Evolutionary conservation across 2,113 vertebrate species (phyloP).

Genomic region (Oncorhynchus gorbuscha): DNA sequence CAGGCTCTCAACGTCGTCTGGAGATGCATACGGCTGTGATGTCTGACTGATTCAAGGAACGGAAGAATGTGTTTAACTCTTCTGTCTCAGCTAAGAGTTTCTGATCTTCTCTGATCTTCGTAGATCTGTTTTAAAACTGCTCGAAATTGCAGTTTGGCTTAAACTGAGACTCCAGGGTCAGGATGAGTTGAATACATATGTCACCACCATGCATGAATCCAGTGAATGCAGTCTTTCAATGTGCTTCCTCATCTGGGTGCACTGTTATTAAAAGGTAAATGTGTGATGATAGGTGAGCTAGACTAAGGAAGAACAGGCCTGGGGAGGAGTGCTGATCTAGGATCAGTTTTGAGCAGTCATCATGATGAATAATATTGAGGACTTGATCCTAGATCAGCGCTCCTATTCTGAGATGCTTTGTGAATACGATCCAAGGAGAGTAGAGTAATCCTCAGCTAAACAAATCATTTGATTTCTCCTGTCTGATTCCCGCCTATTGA

Average conservation of each 20-base stretch:
- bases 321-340: conserved; percentile 13
- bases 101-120: too few relatives aligned
- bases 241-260: too few relatives aligned
- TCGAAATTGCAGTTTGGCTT: not conserved
- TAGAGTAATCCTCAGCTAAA: not conserved
- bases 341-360: conserved; percentile 13
- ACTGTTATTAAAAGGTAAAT: too few relatives aligned
- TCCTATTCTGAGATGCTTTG: not conserved
- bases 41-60: conserved; percentile 47
- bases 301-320: too few relatives aligned
- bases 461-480: conserved; percentile 16
- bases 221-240: too few relatives aligned
- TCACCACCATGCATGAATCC: too few relatives aligned
- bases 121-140: conserved; percentile 34
- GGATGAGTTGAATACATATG: too few relatives aligned
- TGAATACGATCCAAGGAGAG: not conserved
- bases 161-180: not conserved
- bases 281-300: too few relatives aligned
- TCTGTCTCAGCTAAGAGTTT: conserved; percentile 8
- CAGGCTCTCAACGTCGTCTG: conserved; percentile 30
- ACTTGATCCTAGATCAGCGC: too few relatives aligned
- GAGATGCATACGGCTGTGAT: conserved; percentile 45
- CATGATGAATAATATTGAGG: conserved; percentile 11
- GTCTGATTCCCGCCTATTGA: not conserved
- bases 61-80: conserved; percentile 44